Percentiles rank a stretch among this genome's conserved stretches.
phyloP scores from a whole-genome alignment of 2,888 invertebrate species.

The Rhamnusium bicolor region DNA sequence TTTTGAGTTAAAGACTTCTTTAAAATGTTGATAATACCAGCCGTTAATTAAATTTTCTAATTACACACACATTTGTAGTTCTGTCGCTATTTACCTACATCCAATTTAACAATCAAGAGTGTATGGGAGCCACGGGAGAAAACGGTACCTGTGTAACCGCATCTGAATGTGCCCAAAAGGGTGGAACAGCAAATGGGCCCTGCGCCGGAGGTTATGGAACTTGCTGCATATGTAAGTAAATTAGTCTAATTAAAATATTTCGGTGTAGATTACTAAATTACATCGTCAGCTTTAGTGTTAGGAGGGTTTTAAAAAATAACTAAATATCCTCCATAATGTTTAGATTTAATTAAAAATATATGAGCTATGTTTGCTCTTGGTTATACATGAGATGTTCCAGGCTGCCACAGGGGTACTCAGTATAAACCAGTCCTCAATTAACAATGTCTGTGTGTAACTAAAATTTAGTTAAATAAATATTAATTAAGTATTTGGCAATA shows the following conservation, averaged over 20 bases:
- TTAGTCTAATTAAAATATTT: constrained; percentile 1
- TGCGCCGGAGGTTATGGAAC: constrained; percentile 87
- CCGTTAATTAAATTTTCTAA: constrained; percentile 12
- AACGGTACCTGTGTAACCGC: constrained; percentile 86
- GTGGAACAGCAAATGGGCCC: constrained; percentile 83
- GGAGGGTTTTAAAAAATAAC: not conserved
- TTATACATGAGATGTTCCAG: too few relatives aligned
- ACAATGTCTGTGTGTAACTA: too few relatives aligned
- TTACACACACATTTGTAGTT: constrained; percentile 73
- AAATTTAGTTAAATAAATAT: too few relatives aligned
- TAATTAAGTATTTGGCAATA: too few relatives aligned
- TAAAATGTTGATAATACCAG: too few relatives aligned
- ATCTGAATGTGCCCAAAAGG: constrained; percentile 80
- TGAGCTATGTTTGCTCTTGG: too few relatives aligned
- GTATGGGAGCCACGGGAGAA: constrained; percentile 83
- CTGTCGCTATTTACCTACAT: constrained; percentile 86
- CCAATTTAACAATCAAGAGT: constrained; percentile 84
- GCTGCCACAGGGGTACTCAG: too few relatives aligned
- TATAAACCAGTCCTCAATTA: too few relatives aligned
- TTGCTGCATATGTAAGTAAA: constrained; percentile 82
- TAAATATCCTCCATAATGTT: not conserved
- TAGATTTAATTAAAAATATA: not conserved
- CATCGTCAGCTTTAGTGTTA: not conserved
- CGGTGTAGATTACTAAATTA: not conserved
- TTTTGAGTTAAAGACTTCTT: too few relatives aligned